These are phyloP conservation scores for Aphelenchoides avenae DNA, from an alignment of 1,140 invertebrate species.

Conservation along the genomic window DNA sequence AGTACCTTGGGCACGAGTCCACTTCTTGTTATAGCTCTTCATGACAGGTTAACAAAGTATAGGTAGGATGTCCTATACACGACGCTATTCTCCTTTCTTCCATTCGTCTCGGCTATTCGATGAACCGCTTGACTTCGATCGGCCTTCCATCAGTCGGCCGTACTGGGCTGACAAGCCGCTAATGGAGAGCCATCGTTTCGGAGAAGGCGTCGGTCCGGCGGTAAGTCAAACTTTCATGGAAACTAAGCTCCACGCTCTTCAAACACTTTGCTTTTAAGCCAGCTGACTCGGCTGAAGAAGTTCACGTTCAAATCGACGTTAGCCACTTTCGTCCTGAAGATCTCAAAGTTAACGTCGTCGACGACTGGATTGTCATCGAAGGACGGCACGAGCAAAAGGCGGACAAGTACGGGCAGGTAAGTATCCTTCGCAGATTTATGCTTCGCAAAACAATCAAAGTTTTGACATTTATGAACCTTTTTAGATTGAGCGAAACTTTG, in stretches of 20 bases:
- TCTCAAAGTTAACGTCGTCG: constrained; percentile 47
- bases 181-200: constrained; percentile 35
- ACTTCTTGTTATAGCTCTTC: too few relatives aligned
- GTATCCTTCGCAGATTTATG: too few relatives aligned
- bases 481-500: constrained; percentile 42
- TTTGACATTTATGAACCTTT: too few relatives aligned
- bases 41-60: too few relatives aligned
- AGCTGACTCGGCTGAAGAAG: constrained; percentile 31
- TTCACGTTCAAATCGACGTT: constrained; percentile 41
- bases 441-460: too few relatives aligned
- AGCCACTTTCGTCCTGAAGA: constrained; percentile 46
- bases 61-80: too few relatives aligned
- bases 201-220: constrained; percentile 36
- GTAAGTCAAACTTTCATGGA: constrained; percentile 11
- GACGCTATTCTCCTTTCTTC: too few relatives aligned
- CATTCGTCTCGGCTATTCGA: too few relatives aligned
- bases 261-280: constrained; percentile 41
- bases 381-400: constrained; percentile 47
- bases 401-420: constrained; percentile 45
- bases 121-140: constrained; percentile 46
- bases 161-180: constrained; percentile 41
- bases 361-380: constrained; percentile 44
- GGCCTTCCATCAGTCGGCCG: constrained; percentile 31
- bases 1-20: too few relatives aligned
- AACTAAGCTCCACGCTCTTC: neutral